Conservation (phyloP, 1,140 invertebrate species). For the Tenebrio molitor region DNA sequence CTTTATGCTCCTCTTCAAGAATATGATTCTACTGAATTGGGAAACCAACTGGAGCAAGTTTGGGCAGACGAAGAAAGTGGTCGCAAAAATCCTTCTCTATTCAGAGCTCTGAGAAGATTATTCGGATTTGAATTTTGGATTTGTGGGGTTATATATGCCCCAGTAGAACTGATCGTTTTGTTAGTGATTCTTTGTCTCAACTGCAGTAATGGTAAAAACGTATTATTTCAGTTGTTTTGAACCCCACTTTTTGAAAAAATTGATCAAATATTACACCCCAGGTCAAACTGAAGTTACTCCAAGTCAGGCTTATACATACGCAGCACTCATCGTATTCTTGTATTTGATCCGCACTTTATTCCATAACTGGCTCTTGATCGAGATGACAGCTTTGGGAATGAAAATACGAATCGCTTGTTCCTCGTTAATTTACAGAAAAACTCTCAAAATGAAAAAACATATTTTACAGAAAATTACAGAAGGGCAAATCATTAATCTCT, state of each 20-base stretch:
- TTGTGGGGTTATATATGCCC: constrained; percentile 68
- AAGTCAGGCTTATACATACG: constrained; percentile 77
- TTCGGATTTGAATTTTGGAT: constrained; percentile 65
- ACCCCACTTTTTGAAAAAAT: constrained; percentile 39
- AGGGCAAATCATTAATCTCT: constrained; percentile 87
- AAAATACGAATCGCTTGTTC: constrained; percentile 84
- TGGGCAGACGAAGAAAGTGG: constrained; percentile 68
- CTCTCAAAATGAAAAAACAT: constrained; percentile 72
- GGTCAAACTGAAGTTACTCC: constrained; percentile 67
- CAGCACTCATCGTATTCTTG: constrained; percentile 54
- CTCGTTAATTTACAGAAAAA: constrained; percentile 87
- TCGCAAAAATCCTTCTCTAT: constrained; percentile 62
- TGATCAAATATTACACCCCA: constrained; percentile 78
- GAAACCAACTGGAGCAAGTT: constrained; percentile 71
- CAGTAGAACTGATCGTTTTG: constrained; percentile 70
- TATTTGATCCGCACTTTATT: constrained; percentile 72
- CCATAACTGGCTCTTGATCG: constrained; percentile 83
- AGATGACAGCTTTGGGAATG: constrained; percentile 76
- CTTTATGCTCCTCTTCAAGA: constrained; percentile 54
- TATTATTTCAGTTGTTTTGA: constrained; percentile 55
- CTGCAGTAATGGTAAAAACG: neutral
- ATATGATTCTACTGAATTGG: constrained; percentile 64
- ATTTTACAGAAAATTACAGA: constrained; percentile 83
- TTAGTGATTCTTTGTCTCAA: constrained; percentile 52
- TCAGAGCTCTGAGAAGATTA: constrained; percentile 62